Evolutionary conservation across 2,888 invertebrate species (phyloP).

Genomic region (Abrostola triplasia): DNA sequence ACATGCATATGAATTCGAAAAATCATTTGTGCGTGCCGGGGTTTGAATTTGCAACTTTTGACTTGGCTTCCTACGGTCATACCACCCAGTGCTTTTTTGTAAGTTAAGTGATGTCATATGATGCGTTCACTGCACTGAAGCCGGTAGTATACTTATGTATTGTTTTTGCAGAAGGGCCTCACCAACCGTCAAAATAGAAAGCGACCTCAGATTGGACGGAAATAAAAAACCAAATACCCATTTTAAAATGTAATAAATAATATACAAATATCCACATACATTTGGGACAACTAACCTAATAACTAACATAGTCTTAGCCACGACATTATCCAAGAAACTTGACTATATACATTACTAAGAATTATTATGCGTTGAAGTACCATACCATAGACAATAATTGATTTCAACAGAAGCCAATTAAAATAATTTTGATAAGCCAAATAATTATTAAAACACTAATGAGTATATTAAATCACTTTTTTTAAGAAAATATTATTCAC

Average conservation of each 20-base stretch:
- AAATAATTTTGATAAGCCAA: slow-evolving; percentile 18
- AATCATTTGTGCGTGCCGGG: no score
- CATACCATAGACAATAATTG: slow-evolving; percentile 12
- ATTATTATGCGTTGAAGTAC: slow-evolving; percentile 34
- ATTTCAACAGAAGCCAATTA: slow-evolving; percentile 15
- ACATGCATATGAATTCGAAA: no score
- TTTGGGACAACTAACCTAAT: slow-evolving; percentile 36
- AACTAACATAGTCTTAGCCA: slow-evolving; percentile 30
- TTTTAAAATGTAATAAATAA: slow-evolving; percentile 53
- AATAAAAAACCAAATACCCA: slow-evolving; percentile 41
- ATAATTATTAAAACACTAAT: slow-evolving; percentile 4
- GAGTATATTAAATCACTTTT: slow-evolving; percentile 13
- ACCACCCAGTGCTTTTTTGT: no score
- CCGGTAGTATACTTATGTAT: no score
- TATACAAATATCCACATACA: slow-evolving; percentile 40
- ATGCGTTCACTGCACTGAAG: no score
- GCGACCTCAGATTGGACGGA: not conserved
- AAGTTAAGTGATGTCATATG: no score
- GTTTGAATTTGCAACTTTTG: no score
- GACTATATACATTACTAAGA: slow-evolving; percentile 38
- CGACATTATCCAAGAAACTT: slow-evolving; percentile 25
- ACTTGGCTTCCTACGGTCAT: no score
- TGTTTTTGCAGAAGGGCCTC: no score
- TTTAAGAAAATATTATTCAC: not conserved
- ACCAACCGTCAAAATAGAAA: no score